Base-by-base conservation (phyloP, 2,797 vertebrate species). In the Crocidura indochinensis region DNA sequence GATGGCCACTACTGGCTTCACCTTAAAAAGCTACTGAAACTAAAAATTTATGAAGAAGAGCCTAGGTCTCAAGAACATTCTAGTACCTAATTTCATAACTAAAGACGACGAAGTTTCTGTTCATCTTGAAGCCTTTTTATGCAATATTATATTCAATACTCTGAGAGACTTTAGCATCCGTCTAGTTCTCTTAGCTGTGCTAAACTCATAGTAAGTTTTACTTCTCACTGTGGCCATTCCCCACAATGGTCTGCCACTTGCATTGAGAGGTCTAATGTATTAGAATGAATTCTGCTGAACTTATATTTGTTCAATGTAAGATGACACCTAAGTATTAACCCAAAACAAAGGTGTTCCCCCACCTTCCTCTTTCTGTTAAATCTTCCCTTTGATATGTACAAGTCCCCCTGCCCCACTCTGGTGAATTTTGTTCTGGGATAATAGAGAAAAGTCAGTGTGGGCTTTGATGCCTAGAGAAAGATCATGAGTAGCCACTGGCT, bases 241-340 rank as follows among this genome's bases (percentile, higher is more conserved):
- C 44, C 24, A 15, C 31, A 20, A 22, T 15, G 78, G 10, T 91
- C 90, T 80, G 26, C 64, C 11, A 44, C 76, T 77, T 74, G 68
- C 44, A 84, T 31, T 27, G 19, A 24, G 67, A 81, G 10, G 29
- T 53, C 62, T 49, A 78, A 87, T 53, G 27, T 29, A 47, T 38
- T 2, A 38, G 38, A 38, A 38, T 38, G 44, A 27, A 46, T 12
- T 75, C 72, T 67, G 46, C 56, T 24, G 46, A 20, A 53, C 44
- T 78, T 87, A 90, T 38, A 56, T 89, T 85, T 90, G 46, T 84
- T 92, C 71, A 15, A 29, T 56, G 92, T 68, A 85, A 87, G 80
- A 3, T 84, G 38, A 38, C 22, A 44, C 26, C 31, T 56, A 38
- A 10, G 2, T 38, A 38, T 38, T 38, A 38, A 38, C 38, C 38